A percentile compares a stretch with the other conserved stretches of the same genome.
Conservation (phyloP, 2,797 vertebrate genomes). For the Sus cebifrons region DNA sequence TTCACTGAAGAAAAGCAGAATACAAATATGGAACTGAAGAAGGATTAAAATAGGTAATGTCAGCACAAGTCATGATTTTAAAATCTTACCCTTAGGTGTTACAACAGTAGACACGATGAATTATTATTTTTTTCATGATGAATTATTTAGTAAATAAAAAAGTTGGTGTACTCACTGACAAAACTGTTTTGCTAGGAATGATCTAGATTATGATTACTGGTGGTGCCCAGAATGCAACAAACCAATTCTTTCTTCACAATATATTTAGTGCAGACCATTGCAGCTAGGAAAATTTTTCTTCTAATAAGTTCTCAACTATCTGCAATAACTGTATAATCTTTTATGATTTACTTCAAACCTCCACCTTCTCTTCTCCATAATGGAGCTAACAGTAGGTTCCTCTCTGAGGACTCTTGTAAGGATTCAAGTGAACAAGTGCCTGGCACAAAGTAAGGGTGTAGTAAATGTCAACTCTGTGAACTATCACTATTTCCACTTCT, state of each 20-base stretch:
- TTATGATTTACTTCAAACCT: background rate
- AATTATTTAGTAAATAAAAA: conserved; percentile 27
- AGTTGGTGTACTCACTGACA: background rate
- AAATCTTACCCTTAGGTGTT: background rate
- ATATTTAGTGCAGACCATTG: background rate
- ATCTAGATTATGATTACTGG: background rate
- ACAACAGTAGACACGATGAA: background rate
- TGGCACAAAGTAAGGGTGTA: background rate
- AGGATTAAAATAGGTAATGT: background rate
- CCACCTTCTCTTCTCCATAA: conserved; percentile 9
- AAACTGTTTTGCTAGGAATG: conserved; percentile 18
- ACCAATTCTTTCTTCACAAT: conserved; percentile 7
- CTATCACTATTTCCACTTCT: background rate
- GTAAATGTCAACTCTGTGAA: background rate
- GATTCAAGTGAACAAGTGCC: background rate
- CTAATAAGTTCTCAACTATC: background rate
- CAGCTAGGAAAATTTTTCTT: conserved; percentile 29
- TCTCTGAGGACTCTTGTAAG: background rate
- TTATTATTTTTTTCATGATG: background rate
- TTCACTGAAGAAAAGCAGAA: background rate
- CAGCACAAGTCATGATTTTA: background rate
- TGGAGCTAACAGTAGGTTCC: background rate
- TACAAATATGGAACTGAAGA: background rate
- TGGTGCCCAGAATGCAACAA: conserved; percentile 10
- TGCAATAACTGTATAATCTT: background rate